Evolutionary conservation across 2,888 invertebrate genomes (phyloP), one percentile per base, ranked within the genome.

Genomic region (Sarcophaga carnaria): DNA sequence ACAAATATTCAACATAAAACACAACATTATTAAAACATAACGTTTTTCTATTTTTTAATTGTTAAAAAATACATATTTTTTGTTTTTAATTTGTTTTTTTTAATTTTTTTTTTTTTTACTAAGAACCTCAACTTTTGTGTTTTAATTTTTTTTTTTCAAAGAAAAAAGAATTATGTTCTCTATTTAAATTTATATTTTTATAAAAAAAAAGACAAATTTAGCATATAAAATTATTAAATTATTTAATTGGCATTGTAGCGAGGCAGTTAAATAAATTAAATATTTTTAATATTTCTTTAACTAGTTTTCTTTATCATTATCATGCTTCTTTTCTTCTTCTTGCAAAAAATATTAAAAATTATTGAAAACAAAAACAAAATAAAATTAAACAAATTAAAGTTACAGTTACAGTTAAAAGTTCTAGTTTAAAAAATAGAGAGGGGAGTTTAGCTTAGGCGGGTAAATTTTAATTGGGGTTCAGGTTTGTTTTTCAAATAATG

Each of bases 11-110:
- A 49, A 60, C 59, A 78, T 69, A 79, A 74, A 77, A 77, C 74
- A 77, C 71, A 82, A 87, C 88, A 89, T 89, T 89, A 89, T 88
- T 89, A 89, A 89, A 89, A 89, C 89, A 89, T 89, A 89, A 89
- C 84, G 86, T 69, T 86, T 83, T 22, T 62, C 14, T 11, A 49
- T 49, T 14, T 49, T 49, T 49, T 49, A 14, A 49, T 49, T 49
- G 12, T 49, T 14, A 49, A 49, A 49, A 11, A 49, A 49, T 11
- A 14, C 14, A 14, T 49, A 11, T 14, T 49, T 49, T 14, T 14
- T 49, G 49, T 49, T 49, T 49, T 20, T 64, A 45, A 12, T 60
- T 76, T 3, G 17, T 63, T 49, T 62, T 62, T 37, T 37, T 37
- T 37, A 37, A 37, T 37, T 27, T 27, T 27, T 20, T 20, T n/a